Evolutionary conservation across 2,797 vertebrate species (phyloP), one percentile per base, ranked within the genome.

Genomic region (Psittacula derbiana): DNA sequence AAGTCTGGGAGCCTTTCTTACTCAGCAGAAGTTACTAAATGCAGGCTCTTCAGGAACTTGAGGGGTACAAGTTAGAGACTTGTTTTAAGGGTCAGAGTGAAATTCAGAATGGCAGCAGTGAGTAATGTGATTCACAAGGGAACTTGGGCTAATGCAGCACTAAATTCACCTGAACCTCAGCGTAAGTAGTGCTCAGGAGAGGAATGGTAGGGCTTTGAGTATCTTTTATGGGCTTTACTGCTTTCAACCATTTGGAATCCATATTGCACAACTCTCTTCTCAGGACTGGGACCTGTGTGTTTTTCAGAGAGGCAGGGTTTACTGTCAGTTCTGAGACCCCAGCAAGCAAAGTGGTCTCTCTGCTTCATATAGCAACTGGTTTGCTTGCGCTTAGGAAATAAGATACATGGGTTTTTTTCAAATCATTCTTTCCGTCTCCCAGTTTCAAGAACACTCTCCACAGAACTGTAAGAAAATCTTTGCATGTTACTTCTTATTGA

Each of bases 71-170:
- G 28, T 64, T 6, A 40, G 6, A 67, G 38, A 30, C 28, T 47
- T 58, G 19, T n/a, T 82, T 58, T n/a, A 60, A 74, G 33, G 16
- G 12, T 47, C 28, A 10, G 55, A 64, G 50, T 30, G 50, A 52
- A 50, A 19, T 57, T 66, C 11, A 19, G 73, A 50, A 38, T 6
- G 11, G 4, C 7, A 12, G 12, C 17, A 12, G 25, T 64, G 52
- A 20, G 5, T 52, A 41, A 8, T 0, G 0, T 2, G 2, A 12
- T 57, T 88, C 40, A 20, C 4, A 8, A 43, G 18, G 33, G 17
- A 88, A 27, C 14, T 46, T 58, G 13, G 8, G 16, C 5, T 36
- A n/a, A n/a, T 1, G 4, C 5, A n/a, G 28, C 21, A 17, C 10
- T 4, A 25, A 61, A 30, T 36, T 46, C 19, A 13, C 58, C n/a